Conservation (phyloP, 2,797 vertebrate species). For the Trachops cirrhosus region DNA sequence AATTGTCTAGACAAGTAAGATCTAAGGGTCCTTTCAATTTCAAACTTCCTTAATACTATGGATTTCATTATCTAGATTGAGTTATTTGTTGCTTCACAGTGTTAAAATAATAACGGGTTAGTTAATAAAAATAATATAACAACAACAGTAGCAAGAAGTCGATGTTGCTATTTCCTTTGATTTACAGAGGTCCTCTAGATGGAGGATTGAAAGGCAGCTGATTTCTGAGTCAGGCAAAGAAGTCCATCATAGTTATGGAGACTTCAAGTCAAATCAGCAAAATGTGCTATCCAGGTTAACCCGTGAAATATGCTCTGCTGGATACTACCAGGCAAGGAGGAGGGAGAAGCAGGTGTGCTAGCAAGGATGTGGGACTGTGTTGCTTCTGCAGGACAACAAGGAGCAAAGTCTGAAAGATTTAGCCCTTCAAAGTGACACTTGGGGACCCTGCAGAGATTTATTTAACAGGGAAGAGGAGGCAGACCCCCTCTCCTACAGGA, state of each 20-base stretch:
- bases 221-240: slow-evolving; percentile 52
- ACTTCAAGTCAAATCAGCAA: slow-evolving; percentile 58
- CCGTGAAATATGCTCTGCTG: slow-evolving; percentile 2
- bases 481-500: not conserved
- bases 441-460: slow-evolving; percentile 53
- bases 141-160: not conserved
- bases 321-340: not conserved
- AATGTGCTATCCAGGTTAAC: not conserved
- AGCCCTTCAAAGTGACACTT: slow-evolving; percentile 43
- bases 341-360: slow-evolving; percentile 33
- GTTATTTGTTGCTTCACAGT: slow-evolving; percentile 12
- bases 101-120: slow-evolving; percentile 6
- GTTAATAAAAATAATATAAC: slow-evolving; percentile 61
- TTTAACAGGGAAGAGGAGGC: slow-evolving; percentile 42
- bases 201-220: not conserved
- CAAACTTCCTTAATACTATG: not conserved
- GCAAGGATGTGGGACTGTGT: not conserved
- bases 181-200: not conserved
- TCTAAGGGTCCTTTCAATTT: not conserved
- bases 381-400: slow-evolving; percentile 34
- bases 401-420: slow-evolving; percentile 61
- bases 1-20: not conserved
- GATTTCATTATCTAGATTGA: slow-evolving; percentile 31
- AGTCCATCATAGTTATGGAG: slow-evolving; percentile 50
- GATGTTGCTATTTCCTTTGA: not conserved